These are phyloP conservation scores for Amblyjoppa proteus DNA, from an alignment of 2,888 invertebrate species.

Conservation along the genomic window DNA sequence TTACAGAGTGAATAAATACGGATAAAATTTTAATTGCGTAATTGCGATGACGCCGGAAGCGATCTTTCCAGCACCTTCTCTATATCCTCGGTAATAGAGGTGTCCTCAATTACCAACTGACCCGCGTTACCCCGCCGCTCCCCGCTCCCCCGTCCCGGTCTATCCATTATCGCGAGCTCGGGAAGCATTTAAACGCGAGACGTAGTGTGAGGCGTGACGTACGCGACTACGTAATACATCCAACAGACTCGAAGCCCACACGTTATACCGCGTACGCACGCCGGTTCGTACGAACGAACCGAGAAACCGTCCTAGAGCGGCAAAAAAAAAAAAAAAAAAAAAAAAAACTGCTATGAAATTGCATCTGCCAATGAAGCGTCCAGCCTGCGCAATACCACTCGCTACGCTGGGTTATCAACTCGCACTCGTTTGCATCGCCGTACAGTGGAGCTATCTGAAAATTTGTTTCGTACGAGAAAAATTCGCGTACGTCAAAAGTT, in stretches of 20 bases:
- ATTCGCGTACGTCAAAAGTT: slow-evolving; percentile 13
- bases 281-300: slow-evolving; percentile 11
- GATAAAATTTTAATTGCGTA: background rate
- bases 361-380: slow-evolving; percentile 44
- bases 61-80: background rate
- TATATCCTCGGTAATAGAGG: slow-evolving; percentile 1
- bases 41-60: slow-evolving; percentile 7
- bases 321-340: slow-evolving; percentile 31
- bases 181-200: slow-evolving; percentile 49
- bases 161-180: slow-evolving; percentile 18
- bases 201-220: slow-evolving; percentile 57
- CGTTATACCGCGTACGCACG: slow-evolving; percentile 3
- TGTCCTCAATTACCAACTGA: slow-evolving; percentile 15
- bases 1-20: background rate
- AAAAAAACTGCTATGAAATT: slow-evolving; percentile 48
- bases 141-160: background rate
- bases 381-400: slow-evolving; percentile 19
- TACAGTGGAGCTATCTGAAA: slow-evolving; percentile 12
- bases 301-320: slow-evolving; percentile 8
- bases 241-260: slow-evolving; percentile 46
- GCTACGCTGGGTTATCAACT: slow-evolving; percentile 28
- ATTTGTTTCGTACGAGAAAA: slow-evolving; percentile 41
- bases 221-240: slow-evolving; percentile 55
- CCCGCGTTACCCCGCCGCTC: slow-evolving; percentile 7
- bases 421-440: background rate